Evolutionary conservation across 2,888 invertebrate species (phyloP), one percentile per base, ranked within the genome.

Genomic region (Acrobeloides nanus): DNA sequence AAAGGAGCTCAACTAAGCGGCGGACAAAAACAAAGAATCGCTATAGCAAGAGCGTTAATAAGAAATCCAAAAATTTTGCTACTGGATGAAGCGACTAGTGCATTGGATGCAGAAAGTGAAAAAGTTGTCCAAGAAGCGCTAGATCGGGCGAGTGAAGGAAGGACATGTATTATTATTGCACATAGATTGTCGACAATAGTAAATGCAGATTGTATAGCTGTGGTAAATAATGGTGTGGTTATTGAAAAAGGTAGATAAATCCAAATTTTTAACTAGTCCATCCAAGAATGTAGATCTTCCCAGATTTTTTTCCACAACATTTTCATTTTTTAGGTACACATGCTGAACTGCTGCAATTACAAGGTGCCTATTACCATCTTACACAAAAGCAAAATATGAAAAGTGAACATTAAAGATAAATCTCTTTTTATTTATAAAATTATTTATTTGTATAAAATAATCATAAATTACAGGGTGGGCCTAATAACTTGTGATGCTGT

Each of bases 121-220:
- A 66, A 66, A 48, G 58, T 40, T 3, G 88, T 89, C 0, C 88
- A 89, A 77, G 84, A 84, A 64, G 87, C 88, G 0, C 74, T 89
- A 50, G 87, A 89, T 74, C 81, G 81, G 60, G 88, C 88, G 0
- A 82, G 84, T 67, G 80, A 82, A 61, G 68, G 77, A 4, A 59
- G 78, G 41, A 78, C 78, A 0, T 77, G 77, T 5, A 72, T 78
- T 39, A 73, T 78, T 2, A 74, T 78, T 17, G 78, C 78, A 18
- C 77, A 77, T 60, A 73, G 80, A 18, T 61, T 80, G 48, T 77
- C 79, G 8, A 80, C 79, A 3, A 75, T 80, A 29, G 74, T 76
- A 55, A 77, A 74, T 41, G 65, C 68, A 23, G 57, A 66, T 43
- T 48, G 51, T 24, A 68, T 68, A 32, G 59, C 64, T 38, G 68